These are phyloP conservation scores for Conomelus anceps DNA, from an alignment of 2,888 invertebrate genomes.

Conservation along the genomic window DNA sequence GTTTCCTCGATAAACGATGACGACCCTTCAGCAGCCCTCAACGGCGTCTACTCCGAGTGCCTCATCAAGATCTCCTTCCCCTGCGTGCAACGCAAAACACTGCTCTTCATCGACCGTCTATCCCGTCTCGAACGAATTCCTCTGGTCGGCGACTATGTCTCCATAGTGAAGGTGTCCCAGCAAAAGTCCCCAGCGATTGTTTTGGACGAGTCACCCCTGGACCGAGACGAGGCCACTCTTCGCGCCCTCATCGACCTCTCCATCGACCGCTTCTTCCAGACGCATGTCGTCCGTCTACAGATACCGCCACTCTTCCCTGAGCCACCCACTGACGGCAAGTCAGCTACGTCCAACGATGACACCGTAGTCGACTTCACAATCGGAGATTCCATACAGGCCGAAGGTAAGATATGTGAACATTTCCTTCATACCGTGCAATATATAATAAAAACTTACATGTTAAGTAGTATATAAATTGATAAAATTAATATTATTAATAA, in stretches of 20 bases:
- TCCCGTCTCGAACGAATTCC: conserved; percentile 41
- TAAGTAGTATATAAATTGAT: no score
- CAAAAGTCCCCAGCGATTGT: conserved; percentile 5
- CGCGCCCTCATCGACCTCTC: conserved; percentile 46
- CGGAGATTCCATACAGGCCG: conserved; percentile 24
- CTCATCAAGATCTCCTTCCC: conserved; percentile 50
- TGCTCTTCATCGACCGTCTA: conserved; percentile 50
- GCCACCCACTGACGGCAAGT: conserved; percentile 5
- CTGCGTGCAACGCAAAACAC: conserved; percentile 52
- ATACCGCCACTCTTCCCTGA: conserved; percentile 18
- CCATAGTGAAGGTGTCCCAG: conserved; percentile 31
- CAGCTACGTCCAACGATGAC: neutral
- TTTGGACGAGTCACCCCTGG: conserved; percentile 36
- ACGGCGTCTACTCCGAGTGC: conserved; percentile 51
- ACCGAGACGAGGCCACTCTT: conserved; percentile 33
- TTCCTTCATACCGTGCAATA: no score
- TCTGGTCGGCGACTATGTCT: conserved; percentile 32
- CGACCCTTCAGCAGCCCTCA: conserved; percentile 42
- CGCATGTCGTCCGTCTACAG: conserved; percentile 44
- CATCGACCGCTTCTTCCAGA: conserved; percentile 52
- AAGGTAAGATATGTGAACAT: conserved; percentile 19
- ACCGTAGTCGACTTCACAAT: conserved; percentile 29
- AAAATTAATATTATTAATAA: no score
- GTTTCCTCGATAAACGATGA: conserved; percentile 34
- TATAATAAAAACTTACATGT: no score